phyloP scores from a whole-genome alignment of 1,140 invertebrate genomes.

The Achroia grisella region DNA sequence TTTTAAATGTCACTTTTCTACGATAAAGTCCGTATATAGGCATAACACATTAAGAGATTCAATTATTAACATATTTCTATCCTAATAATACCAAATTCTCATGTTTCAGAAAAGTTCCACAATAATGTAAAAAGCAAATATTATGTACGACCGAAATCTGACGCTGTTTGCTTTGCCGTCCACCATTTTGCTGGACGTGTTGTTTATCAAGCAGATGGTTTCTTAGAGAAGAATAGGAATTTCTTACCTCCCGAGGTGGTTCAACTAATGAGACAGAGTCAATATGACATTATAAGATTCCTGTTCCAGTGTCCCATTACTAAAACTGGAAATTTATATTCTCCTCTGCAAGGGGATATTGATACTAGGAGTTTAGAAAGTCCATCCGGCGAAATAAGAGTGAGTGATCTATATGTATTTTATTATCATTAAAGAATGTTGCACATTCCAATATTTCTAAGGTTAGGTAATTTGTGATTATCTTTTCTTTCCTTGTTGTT shows the following conservation, averaged over 20 bases:
- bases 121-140: constrained; percentile 84
- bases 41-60: too few species aligned
- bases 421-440: too few species aligned
- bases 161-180: constrained; percentile 82
- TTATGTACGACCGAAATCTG: constrained; percentile 85
- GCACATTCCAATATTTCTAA: too few species aligned
- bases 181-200: constrained; percentile 86
- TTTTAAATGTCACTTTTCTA: not conserved
- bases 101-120: constrained; percentile 84
- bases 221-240: constrained; percentile 89
- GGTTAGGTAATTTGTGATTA: too few species aligned
- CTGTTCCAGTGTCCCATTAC: constrained; percentile 88
- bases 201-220: constrained; percentile 84
- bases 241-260: constrained; percentile 87
- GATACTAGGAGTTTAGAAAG: constrained; percentile 67
- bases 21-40: too few species aligned
- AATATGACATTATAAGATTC: constrained; percentile 82
- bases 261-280: constrained; percentile 83
- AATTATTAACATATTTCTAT: too few species aligned
- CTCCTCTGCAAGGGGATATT: constrained; percentile 72
- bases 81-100: too few species aligned
- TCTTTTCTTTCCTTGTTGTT: too few species aligned
- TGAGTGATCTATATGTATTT: constrained; percentile 23
- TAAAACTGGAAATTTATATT: constrained; percentile 85
- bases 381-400: constrained; percentile 46